These are phyloP conservation scores for Drosophila buzzatii DNA, from an alignment of 2,888 invertebrate genomes.

Conservation along the genomic window DNA sequence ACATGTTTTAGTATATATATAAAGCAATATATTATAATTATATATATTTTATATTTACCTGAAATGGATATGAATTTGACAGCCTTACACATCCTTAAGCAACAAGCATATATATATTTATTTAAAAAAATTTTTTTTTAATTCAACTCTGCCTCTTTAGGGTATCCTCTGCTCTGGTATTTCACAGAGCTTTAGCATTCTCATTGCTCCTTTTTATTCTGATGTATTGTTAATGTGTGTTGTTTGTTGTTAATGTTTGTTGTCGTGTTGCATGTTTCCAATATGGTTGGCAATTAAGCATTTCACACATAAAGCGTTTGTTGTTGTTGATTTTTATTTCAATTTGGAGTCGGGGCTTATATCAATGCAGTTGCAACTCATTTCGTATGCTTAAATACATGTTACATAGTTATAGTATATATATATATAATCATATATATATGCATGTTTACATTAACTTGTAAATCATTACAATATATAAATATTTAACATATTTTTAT, in stretches of 20 bases:
- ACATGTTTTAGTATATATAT: not conserved
- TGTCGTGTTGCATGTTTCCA: conserved; percentile 45
- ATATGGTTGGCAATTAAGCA: conserved; percentile 70
- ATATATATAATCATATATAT: conserved; percentile 28
- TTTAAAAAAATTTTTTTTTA: too few species aligned
- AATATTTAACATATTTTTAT: conserved; percentile 52
- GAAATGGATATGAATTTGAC: not conserved
- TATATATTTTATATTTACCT: not conserved
- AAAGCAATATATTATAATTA: too few species aligned
- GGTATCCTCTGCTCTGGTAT: conserved; percentile 14
- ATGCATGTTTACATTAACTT: conserved; percentile 43
- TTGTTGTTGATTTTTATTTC: conserved; percentile 58
- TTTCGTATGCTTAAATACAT: conserved; percentile 76
- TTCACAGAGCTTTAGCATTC: not conserved
- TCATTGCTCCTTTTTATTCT: conserved; percentile 3
- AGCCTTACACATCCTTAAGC: not conserved
- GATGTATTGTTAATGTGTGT: conserved; percentile 39
- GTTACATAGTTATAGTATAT: conserved; percentile 60
- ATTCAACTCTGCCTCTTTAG: not conserved
- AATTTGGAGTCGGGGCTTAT: conserved; percentile 40
- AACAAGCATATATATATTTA: too few species aligned
- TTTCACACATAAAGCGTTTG: conserved; percentile 55
- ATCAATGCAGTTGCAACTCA: conserved; percentile 59
- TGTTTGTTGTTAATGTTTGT: conserved; percentile 31
- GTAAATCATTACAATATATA: conserved; percentile 39